Evolutionary conservation across 2,113 vertebrate species (phyloP).

Genomic region (Mormyrus lacerda): DNA sequence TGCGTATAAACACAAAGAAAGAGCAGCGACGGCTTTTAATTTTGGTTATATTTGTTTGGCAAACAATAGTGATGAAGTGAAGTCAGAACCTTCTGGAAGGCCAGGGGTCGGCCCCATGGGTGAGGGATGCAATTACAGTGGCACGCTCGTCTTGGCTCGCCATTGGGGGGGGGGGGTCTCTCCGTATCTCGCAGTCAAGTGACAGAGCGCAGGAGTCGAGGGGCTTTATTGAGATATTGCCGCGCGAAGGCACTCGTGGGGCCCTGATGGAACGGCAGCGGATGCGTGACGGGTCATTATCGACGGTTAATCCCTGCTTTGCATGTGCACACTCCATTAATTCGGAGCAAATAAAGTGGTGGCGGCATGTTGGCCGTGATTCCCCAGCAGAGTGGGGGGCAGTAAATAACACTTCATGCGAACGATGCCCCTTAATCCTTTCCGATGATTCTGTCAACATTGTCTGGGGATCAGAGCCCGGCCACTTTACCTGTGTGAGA

Average conservation of each 20-base stretch:
- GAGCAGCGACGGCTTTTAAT: neutral
- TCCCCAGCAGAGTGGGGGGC: slow-evolving; percentile 16
- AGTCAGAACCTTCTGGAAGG: neutral
- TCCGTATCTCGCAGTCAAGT: neutral
- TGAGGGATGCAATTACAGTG: neutral
- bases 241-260: neutral
- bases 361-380: neutral
- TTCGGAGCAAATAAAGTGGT: slow-evolving; percentile 19
- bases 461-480: slow-evolving; percentile 18
- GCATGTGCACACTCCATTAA: slow-evolving; percentile 26
- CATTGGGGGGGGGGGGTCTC: neutral
- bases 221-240: slow-evolving; percentile 8
- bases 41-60: neutral
- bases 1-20: neutral
- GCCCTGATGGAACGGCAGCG: neutral
- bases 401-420: slow-evolving; percentile 15
- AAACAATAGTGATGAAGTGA: neutral
- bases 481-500: neutral
- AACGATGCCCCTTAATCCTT: slow-evolving; percentile 14
- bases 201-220: neutral
- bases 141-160: neutral
- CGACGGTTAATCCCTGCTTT: slow-evolving; percentile 22
- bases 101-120: neutral
- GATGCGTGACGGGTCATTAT: slow-evolving; percentile 19
- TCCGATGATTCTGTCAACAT: slow-evolving; percentile 22